Base-by-base conservation (phyloP, 2,113 vertebrate genomes). In the Percopsis transmontana region DNA sequence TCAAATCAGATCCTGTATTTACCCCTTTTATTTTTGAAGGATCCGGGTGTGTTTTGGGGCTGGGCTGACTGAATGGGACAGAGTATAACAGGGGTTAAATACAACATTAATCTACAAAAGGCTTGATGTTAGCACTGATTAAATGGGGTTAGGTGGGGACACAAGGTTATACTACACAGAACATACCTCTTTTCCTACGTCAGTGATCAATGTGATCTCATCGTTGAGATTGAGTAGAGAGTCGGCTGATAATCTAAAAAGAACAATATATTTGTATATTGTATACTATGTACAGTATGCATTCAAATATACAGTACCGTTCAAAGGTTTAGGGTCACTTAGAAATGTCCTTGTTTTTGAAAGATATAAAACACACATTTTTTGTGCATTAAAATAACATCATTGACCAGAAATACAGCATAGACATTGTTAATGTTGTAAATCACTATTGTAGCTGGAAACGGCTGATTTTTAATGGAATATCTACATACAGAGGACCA, bases 1-100 rank as follows among this genome's bases (percentile, higher is more conserved):
- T 10, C 7, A 55, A 38, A 64, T 68, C 8, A 12, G 41, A 21
- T 21, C 67, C 7, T 33, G 27, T 19, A 81, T 85, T 75, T 72
- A 92, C 92, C 91, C 72, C 91, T 88, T 85, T 90, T 91, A 68
- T 87, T 91, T 68, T 79, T 91, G 33, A 87, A 81, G 41, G 84
- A 85, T 64, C 79, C 89, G 44, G 74, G 59, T 20, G 81, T 67
- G 55, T 45, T 86, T 87, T 84, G 90, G 52, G 85, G 76, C 53
- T 85, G 84, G 41, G 91, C 89, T 54, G 72, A 66, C 92, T 93
- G 68, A 58, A 79, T 39, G 24, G 70, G 54, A 82, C 15, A 82
- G 41, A 67, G 18, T 45, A 13, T 14, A 14, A 45, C 42, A 45
- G 42, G 42, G 15, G 42, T 16, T 16, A 15, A 45, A 45, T 33